phyloP scores from a whole-genome alignment of 1,140 invertebrate species.

The Ladona fulva region DNA sequence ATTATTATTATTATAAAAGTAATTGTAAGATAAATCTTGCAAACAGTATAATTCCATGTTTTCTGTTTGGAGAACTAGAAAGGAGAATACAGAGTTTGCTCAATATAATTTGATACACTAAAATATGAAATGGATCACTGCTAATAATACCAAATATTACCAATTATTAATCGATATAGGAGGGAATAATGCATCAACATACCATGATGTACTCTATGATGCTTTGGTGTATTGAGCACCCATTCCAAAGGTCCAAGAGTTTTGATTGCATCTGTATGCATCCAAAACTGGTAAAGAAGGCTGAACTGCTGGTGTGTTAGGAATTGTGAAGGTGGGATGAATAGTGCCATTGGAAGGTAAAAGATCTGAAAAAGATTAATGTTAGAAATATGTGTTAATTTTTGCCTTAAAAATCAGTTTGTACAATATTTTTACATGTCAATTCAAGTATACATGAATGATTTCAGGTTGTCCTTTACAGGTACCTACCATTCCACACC shows the following conservation, averaged over 20 bases:
- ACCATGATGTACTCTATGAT: slow-evolving; percentile 87
- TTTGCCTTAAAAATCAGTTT: too few species aligned
- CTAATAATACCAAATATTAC: too few species aligned
- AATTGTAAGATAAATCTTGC: too few species aligned
- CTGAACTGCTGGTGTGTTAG: slow-evolving; percentile 79
- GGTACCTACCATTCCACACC: slow-evolving; percentile 69
- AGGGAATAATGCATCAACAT: too few species aligned
- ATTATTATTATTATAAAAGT: too few species aligned
- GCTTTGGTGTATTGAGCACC: slow-evolving; percentile 78
- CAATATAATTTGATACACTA: too few species aligned
- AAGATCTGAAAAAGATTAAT: slow-evolving; percentile 52
- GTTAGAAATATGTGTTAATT: too few species aligned
- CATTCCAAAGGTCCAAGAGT: slow-evolving; percentile 73
- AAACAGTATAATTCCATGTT: too few species aligned
- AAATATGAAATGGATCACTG: too few species aligned
- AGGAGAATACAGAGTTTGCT: too few species aligned
- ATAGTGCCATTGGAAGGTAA: slow-evolving; percentile 73
- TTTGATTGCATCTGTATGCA: slow-evolving; percentile 73
- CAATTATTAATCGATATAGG: too few species aligned
- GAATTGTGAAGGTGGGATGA: slow-evolving; percentile 75
- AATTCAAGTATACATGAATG: slow-evolving; percentile 4
- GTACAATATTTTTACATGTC: slow-evolving; percentile 13
- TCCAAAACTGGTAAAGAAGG: slow-evolving; percentile 85
- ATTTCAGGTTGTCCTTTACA: slow-evolving; percentile 10
- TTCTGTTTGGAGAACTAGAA: too few species aligned